Conservation (phyloP, 2,888 invertebrate genomes). For the Helobdella robusta region DNA sequence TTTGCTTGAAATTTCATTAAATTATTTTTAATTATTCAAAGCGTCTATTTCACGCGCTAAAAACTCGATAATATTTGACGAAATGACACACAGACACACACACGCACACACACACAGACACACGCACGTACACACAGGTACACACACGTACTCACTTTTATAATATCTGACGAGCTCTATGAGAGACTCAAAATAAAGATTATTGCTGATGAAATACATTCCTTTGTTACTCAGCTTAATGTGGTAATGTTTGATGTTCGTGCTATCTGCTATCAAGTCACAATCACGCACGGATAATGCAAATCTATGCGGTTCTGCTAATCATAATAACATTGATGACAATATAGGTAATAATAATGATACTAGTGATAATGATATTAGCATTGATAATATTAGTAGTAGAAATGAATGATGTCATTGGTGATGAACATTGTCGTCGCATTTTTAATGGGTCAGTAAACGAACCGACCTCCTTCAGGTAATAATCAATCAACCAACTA, state of each 20-base stretch:
- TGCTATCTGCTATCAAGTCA: slow-evolving; percentile 29
- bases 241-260: slow-evolving; percentile 68
- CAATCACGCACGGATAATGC: slow-evolving; percentile 34
- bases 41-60: too few species aligned
- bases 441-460: not conserved
- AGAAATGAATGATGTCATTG: not conserved
- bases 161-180: slow-evolving; percentile 89
- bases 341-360: too few species aligned
- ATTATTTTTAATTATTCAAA: too few species aligned
- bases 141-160: slow-evolving; percentile 69
- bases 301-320: slow-evolving; percentile 9
- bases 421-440: not conserved
- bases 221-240: slow-evolving; percentile 77
- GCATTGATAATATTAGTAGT: too few species aligned
- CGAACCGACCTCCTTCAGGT: too few species aligned
- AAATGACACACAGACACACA: not conserved
- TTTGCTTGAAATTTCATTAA: slow-evolving; percentile 70
- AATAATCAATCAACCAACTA: too few species aligned
- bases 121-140: too few species aligned
- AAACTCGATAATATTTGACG: not conserved
- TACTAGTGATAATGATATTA: too few species aligned
- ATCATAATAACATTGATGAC: not conserved
- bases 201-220: slow-evolving; percentile 90
- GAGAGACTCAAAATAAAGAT: slow-evolving; percentile 82
- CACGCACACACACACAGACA: not conserved